A percentile compares a stretch with the other conserved stretches of the same genome.
phyloP scores from a whole-genome alignment of 2,797 vertebrate species.

The Hippocampus kuda region DNA sequence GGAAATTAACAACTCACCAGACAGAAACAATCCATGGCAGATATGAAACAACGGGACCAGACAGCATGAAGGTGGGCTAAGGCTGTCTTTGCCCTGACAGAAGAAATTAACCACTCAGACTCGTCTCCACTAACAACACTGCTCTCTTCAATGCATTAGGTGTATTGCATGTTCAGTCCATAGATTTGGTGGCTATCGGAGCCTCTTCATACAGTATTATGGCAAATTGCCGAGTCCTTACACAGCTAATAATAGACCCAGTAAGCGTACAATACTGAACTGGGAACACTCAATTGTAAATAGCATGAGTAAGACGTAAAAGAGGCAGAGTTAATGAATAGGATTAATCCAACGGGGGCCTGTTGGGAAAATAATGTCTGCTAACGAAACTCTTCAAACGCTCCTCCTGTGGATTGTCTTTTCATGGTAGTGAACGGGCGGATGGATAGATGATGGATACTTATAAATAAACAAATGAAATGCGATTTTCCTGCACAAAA shows the following conservation, averaged over 20 bases:
- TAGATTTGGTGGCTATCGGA: constrained; percentile 7
- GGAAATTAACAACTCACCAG: constrained; percentile 69
- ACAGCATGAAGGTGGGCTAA: constrained; percentile 52
- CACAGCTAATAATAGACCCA: constrained; percentile 5
- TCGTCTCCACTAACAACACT: constrained; percentile 25
- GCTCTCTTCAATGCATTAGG: constrained; percentile 21
- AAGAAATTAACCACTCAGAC: constrained; percentile 55
- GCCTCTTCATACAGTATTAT: constrained; percentile 6
- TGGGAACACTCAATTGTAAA: neutral
- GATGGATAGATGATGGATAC: too few species aligned
- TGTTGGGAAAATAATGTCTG: neutral
- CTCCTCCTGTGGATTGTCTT: too few species aligned
- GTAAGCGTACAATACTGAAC: neutral
- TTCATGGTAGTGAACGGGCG: too few species aligned
- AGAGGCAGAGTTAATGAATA: neutral
- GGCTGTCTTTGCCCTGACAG: constrained; percentile 56
- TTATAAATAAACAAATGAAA: too few species aligned
- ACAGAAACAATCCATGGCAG: constrained; percentile 59
- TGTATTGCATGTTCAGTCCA: constrained; percentile 7
- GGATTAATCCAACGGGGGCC: neutral
- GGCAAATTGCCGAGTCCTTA: constrained; percentile 10
- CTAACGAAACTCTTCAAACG: neutral
- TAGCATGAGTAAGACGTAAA: neutral
- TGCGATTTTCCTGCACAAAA: too few species aligned
- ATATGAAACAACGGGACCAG: constrained; percentile 60